These are phyloP conservation scores for Epinephelus malabaricus DNA, from an alignment of 2,797 vertebrate genomes.

Conservation along the genomic window DNA sequence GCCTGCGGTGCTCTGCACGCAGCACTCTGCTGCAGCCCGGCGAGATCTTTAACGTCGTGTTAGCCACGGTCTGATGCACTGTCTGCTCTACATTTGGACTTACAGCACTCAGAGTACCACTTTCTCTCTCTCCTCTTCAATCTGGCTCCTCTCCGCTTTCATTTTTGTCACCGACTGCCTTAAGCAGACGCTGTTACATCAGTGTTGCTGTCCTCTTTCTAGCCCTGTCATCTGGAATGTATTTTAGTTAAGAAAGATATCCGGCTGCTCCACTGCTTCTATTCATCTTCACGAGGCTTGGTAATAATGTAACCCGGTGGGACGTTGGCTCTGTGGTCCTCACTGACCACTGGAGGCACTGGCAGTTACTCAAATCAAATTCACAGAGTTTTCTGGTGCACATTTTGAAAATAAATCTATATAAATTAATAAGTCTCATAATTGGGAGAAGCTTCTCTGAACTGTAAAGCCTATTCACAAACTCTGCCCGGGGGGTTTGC, in stretches of 20 bases:
- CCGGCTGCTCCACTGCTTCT: conserved; percentile 41
- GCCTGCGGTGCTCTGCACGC: conserved; percentile 34
- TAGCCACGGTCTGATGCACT: conserved; percentile 65
- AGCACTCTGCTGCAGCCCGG: conserved; percentile 44
- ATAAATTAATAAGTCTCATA: background rate
- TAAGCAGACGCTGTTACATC: conserved; percentile 33
- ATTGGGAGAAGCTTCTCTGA: conserved; percentile 10
- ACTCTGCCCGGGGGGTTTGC: conserved; percentile 28
- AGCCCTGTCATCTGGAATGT: conserved; percentile 39
- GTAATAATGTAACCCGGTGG: background rate
- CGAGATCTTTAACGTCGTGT: conserved; percentile 53
- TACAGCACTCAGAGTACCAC: conserved; percentile 24
- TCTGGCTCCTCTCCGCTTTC: conserved; percentile 37
- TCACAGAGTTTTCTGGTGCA: background rate
- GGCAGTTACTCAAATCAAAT: background rate
- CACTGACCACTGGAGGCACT: background rate
- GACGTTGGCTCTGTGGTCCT: background rate
- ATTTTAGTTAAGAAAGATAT: conserved; percentile 27
- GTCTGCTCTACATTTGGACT: conserved; percentile 63
- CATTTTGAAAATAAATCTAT: background rate
- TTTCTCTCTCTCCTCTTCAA: conserved; percentile 38
- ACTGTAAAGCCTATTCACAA: background rate
- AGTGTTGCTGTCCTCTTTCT: conserved; percentile 31
- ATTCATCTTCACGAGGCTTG: conserved; percentile 34
- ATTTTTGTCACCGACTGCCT: conserved; percentile 8